Conservation (phyloP, 2,888 invertebrate genomes). For the Atrina japonica region DNA sequence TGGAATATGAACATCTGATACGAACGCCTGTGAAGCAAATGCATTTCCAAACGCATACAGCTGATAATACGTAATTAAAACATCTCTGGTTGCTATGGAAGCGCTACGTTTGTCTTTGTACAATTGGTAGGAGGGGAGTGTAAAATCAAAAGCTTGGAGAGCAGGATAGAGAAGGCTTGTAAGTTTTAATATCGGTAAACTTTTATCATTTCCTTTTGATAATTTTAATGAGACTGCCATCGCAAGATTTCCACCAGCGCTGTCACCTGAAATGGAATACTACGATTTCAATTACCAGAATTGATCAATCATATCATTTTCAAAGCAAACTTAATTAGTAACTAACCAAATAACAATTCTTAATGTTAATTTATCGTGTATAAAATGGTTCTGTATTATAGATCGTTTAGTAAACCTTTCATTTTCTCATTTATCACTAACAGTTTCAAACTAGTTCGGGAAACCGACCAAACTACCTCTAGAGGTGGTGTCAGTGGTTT, state of each 20-base stretch:
- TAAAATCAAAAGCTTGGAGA: constrained; percentile 72
- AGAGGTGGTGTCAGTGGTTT: too few relatives aligned
- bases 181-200: constrained; percentile 41
- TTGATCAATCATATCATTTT: too few relatives aligned
- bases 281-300: too few relatives aligned
- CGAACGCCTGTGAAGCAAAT: constrained; percentile 17
- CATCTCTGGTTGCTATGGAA: constrained; percentile 41
- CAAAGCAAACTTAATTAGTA: too few relatives aligned
- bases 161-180: constrained; percentile 55
- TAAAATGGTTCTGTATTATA: too few relatives aligned
- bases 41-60: constrained; percentile 50
- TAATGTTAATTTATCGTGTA: too few relatives aligned
- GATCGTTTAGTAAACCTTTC: too few relatives aligned
- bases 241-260: constrained; percentile 22
- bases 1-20: constrained; percentile 37
- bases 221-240: constrained; percentile 5
- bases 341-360: too few relatives aligned
- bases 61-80: constrained; percentile 52
- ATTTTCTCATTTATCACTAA: too few relatives aligned
- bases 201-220: constrained; percentile 6
- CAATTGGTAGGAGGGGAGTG: constrained; percentile 60
- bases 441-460: too few relatives aligned
- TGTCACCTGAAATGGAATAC: constrained; percentile 17
- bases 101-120: constrained; percentile 30
- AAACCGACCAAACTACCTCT: too few relatives aligned